Conservation (phyloP, 2,113 vertebrate genomes). For the Archilochus colubris region DNA sequence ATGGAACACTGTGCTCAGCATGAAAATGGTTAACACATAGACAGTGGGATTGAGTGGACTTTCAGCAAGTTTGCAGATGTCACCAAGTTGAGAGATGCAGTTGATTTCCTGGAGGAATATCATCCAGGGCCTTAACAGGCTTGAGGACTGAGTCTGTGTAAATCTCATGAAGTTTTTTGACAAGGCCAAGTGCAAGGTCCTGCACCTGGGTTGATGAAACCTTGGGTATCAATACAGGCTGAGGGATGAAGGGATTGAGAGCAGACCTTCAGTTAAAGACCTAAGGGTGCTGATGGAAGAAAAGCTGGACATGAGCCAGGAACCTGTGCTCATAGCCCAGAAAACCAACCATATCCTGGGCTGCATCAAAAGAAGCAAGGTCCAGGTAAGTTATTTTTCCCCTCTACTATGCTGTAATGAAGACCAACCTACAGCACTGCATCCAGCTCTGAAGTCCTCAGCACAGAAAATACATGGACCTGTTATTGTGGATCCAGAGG, state of each 20-base stretch:
- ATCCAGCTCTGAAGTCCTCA: background rate
- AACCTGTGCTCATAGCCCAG: background rate
- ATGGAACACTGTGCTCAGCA: background rate
- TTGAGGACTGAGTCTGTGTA: background rate
- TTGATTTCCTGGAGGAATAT: background rate
- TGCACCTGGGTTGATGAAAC: accelerated
- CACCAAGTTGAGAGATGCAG: background rate
- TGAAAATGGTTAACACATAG: background rate
- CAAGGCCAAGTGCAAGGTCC: background rate
- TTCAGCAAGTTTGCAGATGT: background rate
- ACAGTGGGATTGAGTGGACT: background rate
- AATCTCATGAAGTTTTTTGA: background rate
- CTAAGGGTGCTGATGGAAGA: background rate
- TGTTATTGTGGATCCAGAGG: background rate
- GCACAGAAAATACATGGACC: background rate
- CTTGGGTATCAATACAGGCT: background rate
- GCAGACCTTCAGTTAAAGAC: accelerated
- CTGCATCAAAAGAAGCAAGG: background rate
- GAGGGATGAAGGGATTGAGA: background rate
- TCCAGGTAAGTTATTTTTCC: background rate
- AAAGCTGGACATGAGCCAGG: background rate
- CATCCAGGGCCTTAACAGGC: background rate
- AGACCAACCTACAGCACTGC: background rate
- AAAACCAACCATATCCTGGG: background rate
- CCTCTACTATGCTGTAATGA: background rate